Evolutionary conservation across 1,140 invertebrate species (phyloP).

Genomic region (Drepana arcuata): DNA sequence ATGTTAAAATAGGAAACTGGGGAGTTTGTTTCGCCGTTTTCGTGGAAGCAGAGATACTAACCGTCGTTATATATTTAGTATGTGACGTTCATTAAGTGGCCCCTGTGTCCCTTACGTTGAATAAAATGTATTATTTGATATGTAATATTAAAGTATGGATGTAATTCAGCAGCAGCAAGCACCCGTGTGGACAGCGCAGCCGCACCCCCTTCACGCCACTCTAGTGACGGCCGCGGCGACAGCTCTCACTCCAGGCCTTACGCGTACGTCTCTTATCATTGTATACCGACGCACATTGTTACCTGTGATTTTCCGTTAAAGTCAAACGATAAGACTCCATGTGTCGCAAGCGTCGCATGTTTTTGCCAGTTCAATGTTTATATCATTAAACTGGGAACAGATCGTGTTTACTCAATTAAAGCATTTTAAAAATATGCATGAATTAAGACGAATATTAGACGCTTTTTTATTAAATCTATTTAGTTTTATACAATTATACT

Average conservation of each 20-base stretch:
- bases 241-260: slow-evolving; percentile 6
- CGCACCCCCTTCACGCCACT: slow-evolving; percentile 7
- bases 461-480: too few species aligned
- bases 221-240: slow-evolving; percentile 13
- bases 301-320: neutral
- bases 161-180: too few species aligned
- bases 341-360: neutral
- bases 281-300: neutral
- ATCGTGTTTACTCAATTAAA: too few species aligned
- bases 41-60: neutral
- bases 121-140: too few species aligned
- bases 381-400: neutral
- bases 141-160: too few species aligned
- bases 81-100: neutral
- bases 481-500: too few species aligned
- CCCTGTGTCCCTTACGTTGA: neutral
- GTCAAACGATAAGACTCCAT: neutral
- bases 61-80: neutral
- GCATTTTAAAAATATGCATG: too few species aligned
- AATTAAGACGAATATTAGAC: too few species aligned
- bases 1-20: neutral
- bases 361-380: neutral
- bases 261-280: slow-evolving; percentile 8
- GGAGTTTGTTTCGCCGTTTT: neutral
- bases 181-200: slow-evolving; percentile 11